Conservation (phyloP, 2,797 vertebrate species). For the Rhinichthys osculus region DNA sequence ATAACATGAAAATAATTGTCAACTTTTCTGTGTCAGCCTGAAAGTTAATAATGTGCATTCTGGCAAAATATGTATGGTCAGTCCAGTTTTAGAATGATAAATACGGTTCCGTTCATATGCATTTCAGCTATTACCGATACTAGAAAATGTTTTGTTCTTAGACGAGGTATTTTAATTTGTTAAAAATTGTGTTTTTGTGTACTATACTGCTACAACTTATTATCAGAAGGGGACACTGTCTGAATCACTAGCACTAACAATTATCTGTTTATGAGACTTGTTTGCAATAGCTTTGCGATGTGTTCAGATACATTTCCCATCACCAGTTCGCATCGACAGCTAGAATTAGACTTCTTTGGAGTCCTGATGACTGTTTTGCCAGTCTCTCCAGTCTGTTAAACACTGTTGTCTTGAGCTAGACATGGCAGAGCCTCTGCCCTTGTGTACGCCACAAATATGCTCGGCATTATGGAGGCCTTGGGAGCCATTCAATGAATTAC, state of each 20-base stretch:
- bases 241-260: background rate
- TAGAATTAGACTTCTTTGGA: constrained; percentile 29
- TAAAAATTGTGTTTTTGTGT: background rate
- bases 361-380: constrained; percentile 50
- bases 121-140: background rate
- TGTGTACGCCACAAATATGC: constrained; percentile 45
- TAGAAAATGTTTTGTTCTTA: background rate
- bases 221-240: background rate
- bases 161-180: background rate
- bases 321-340: background rate
- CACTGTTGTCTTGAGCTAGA: constrained; percentile 43
- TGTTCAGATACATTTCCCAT: constrained; percentile 16
- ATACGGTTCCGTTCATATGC: background rate
- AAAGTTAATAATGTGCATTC: background rate
- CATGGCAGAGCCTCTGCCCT: constrained; percentile 50
- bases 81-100: background rate
- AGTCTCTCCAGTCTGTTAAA: constrained; percentile 42
- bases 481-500: constrained; percentile 34
- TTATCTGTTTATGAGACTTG: background rate
- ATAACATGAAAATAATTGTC: background rate
- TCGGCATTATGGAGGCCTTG: constrained; percentile 30
- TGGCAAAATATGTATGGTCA: background rate
- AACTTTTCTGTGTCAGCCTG: no score
- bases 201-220: background rate
- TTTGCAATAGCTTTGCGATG: constrained; percentile 1